Evolutionary conservation across 1,140 invertebrate species (phyloP).

Genomic region (Onthophagus taurus): DNA sequence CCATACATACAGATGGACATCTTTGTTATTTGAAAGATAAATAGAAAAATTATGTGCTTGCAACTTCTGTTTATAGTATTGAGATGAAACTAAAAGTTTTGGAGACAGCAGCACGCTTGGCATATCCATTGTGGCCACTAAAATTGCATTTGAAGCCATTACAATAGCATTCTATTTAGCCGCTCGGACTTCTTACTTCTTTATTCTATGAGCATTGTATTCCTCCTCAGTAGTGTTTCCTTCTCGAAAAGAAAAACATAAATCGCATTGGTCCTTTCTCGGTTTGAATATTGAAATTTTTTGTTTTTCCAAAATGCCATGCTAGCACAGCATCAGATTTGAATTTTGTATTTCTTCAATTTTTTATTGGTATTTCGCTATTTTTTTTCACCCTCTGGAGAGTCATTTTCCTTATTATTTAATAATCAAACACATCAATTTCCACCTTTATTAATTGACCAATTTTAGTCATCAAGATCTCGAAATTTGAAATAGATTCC

Average conservation of each 20-base stretch:
- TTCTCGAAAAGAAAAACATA: neutral
- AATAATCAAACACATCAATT: too few relatives aligned
- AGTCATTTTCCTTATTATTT: too few relatives aligned
- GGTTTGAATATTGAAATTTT: neutral
- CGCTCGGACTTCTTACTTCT: neutral
- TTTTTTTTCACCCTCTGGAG: too few relatives aligned
- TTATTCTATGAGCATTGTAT: neutral
- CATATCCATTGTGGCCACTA: neutral
- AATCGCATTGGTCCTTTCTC: neutral
- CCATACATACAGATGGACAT: neutral
- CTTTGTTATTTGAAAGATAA: neutral
- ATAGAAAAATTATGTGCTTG: constrained; percentile 1
- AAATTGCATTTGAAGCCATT: neutral
- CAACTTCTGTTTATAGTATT: neutral
- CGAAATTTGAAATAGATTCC: too few relatives aligned
- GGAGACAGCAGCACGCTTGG: neutral
- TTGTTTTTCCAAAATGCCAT: too few relatives aligned
- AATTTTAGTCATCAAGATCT: too few relatives aligned
- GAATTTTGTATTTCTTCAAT: too few relatives aligned
- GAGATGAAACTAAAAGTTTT: neutral
- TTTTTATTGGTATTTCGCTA: too few relatives aligned
- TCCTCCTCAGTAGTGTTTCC: neutral
- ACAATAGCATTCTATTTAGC: neutral
- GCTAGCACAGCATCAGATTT: too few relatives aligned
- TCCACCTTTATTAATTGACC: too few relatives aligned